Conservation (phyloP, 1,140 invertebrate genomes). For the Cheumatopsyche charites region DNA sequence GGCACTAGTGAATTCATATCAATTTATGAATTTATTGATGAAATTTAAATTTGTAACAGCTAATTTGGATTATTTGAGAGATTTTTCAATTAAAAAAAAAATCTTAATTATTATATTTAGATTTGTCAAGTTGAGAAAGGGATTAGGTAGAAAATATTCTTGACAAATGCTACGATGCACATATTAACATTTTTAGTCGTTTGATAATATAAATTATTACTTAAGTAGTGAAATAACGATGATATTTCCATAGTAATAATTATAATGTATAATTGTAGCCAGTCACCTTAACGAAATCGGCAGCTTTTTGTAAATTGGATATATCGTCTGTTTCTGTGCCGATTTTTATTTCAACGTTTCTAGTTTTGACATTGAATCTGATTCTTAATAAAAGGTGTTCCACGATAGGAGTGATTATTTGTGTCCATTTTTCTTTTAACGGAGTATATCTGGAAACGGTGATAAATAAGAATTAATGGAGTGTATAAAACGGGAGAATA, state of each 20-base stretch:
- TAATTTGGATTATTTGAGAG: too few species aligned
- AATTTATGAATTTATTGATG: too few species aligned
- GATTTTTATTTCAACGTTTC: constrained; percentile 87
- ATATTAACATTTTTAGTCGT: too few species aligned
- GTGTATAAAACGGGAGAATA: too few species aligned
- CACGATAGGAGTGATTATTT: constrained; percentile 95
- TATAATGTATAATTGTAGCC: not conserved
- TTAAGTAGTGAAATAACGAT: constrained; percentile 43
- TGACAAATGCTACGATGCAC: too few species aligned
- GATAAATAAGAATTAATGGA: not conserved
- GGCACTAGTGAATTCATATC: too few species aligned
- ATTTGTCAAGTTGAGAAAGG: too few species aligned
- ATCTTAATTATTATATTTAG: too few species aligned
- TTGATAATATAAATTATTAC: too few species aligned
- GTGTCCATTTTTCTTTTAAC: constrained; percentile 95
- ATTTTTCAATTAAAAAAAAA: too few species aligned
- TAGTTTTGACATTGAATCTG: constrained; percentile 90
- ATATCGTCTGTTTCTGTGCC: constrained; percentile 83
- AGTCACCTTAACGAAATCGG: constrained; percentile 89
- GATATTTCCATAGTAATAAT: not conserved
- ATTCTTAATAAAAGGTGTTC: constrained; percentile 95
- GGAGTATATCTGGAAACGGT: constrained; percentile 77
- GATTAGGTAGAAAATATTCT: too few species aligned
- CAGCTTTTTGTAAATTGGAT: constrained; percentile 93
- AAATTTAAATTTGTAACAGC: too few species aligned